Conservation (phyloP, 2,113 vertebrate species). For the Indicator indicator region DNA sequence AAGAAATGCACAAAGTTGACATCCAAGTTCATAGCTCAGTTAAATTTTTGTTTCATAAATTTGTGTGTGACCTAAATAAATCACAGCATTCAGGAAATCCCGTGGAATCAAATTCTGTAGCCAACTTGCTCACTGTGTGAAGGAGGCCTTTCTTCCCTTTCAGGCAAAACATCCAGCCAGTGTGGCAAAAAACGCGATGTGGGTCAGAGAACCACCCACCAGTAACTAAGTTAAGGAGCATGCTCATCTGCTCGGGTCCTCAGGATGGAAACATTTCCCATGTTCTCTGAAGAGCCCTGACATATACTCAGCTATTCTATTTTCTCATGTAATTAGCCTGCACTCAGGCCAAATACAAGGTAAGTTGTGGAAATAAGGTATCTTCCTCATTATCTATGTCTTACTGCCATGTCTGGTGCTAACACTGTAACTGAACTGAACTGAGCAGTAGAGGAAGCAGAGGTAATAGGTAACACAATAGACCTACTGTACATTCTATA, state of each 20-base stretch:
- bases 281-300: background rate
- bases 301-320: background rate
- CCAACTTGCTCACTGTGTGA: background rate
- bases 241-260: background rate
- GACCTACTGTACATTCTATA: background rate
- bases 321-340: background rate
- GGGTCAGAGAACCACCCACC: conserved; percentile 1
- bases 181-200: background rate
- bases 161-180: background rate
- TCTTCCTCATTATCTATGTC: background rate
- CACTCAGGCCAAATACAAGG: background rate
- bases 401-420: background rate
- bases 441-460: background rate
- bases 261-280: background rate
- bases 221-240: conserved; percentile 35
- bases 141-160: background rate
- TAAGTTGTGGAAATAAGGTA: background rate
- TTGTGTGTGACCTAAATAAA: background rate
- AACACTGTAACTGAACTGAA: background rate
- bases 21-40: background rate
- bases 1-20: background rate
- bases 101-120: background rate
- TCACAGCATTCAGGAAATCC: background rate
- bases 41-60: background rate
- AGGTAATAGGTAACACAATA: background rate